Conservation (phyloP, 2,113 vertebrate genomes). For the Pelecanoides urinatrix region DNA sequence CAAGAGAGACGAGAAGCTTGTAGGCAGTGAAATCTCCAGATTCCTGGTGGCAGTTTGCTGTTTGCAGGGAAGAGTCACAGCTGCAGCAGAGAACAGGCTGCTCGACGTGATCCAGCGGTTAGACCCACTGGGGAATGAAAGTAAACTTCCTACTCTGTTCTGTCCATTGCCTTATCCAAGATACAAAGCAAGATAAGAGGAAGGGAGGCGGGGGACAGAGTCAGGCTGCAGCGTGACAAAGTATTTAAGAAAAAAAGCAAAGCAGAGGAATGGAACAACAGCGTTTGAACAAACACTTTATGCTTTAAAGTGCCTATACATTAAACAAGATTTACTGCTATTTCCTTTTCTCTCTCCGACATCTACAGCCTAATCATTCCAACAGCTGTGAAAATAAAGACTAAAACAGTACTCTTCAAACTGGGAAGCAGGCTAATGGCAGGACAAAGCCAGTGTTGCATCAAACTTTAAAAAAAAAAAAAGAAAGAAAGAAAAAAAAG, state of each 20-base stretch:
- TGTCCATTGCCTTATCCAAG: not conserved
- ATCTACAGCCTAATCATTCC: constrained; percentile 11
- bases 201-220: not conserved
- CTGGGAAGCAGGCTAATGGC: not conserved
- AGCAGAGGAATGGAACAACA: not conserved
- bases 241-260: not conserved
- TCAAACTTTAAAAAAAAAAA: not conserved
- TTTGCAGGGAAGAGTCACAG: not conserved
- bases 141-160: not conserved
- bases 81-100: not conserved
- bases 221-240: not conserved
- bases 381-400: constrained; percentile 62
- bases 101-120: not conserved
- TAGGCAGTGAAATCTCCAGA: not conserved
- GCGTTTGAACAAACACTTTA: not conserved
- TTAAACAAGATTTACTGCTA: constrained; percentile 45
- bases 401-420: not conserved
- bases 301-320: constrained; percentile 21
- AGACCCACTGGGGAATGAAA: not conserved
- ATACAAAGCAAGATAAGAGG: constrained; percentile 14
- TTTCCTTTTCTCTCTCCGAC: constrained; percentile 22
- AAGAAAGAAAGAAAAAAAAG: not conserved
- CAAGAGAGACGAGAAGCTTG: not conserved
- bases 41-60: not conserved
- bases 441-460: not conserved